These are phyloP conservation scores for Trissolcus basalis DNA, from an alignment of 1,140 invertebrate species.

Conservation along the genomic window DNA sequence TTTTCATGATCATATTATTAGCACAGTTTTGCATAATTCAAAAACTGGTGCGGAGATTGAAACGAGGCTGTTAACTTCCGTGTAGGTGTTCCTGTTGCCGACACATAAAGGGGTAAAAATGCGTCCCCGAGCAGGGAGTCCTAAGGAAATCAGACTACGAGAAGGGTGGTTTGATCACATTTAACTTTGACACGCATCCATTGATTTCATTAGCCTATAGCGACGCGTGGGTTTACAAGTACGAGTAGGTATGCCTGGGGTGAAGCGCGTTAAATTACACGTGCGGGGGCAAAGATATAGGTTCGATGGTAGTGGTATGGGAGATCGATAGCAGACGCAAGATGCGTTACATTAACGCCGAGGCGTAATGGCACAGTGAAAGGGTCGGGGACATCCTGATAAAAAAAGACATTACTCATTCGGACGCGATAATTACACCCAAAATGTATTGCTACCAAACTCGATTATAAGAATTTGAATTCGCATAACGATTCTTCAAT, in stretches of 20 bases:
- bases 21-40: neutral
- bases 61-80: constrained; percentile 33
- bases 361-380: constrained; percentile 48
- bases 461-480: constrained; percentile 60
- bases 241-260: constrained; percentile 43
- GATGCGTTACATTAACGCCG: constrained; percentile 63
- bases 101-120: constrained; percentile 51
- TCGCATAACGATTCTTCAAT: constrained; percentile 54
- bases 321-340: constrained; percentile 54
- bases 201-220: constrained; percentile 65
- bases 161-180: constrained; percentile 61
- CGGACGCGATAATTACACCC: constrained; percentile 60
- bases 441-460: constrained; percentile 38
- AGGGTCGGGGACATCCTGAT: constrained; percentile 48
- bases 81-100: constrained; percentile 15
- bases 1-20: neutral
- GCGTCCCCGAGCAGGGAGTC: constrained; percentile 19
- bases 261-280: constrained; percentile 63
- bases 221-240: constrained; percentile 59
- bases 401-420: constrained; percentile 63
- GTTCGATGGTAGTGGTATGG: constrained; percentile 34
- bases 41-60: constrained; percentile 41
- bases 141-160: constrained; percentile 53
- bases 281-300: constrained; percentile 54
- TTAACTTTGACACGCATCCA: constrained; percentile 64